Base-by-base conservation (phyloP, 2,888 invertebrate genomes). In the Diploptera punctata region DNA sequence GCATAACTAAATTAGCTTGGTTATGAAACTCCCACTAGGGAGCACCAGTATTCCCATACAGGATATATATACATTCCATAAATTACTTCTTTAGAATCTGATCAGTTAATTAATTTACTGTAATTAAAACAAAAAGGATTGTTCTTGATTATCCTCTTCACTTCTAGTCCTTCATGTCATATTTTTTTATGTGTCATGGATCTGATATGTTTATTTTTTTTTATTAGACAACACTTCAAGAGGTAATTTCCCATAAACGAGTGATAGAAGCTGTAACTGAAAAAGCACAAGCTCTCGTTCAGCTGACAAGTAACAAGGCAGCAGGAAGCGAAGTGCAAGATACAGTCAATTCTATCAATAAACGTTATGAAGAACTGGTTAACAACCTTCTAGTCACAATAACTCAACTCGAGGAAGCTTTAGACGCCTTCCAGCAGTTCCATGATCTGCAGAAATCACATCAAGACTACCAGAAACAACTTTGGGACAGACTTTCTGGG, bases 251-350 rank as follows among this genome's bases (percentile, higher is more conserved):
- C 0, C 94, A 98, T 80, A 97, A 97, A 81, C 87, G 96, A 77
- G 91, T 97, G 4, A 91, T 98, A 52, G 97, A 98, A 84, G 91
- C 93, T 4, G 91, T 97, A 1, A 92, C 92, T 7, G 97, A 97
- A 79, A 97, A 97, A 82, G 95, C 95, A 0, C 90, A 91, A 77
- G 87, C 87, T 19, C 81, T 91, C 5, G 61, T 70, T n/a, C 74
- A 70, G 38, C 24, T 72, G 60, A 71, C 69, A 0, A 61, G 65
- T 38, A 49, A 67, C 47, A 68, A 72, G 47, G 61, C 47, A 80
- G 86, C 85, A 38, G 87, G 87, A 76, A 85, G 82, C 60, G 84
- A 92, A 80, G 89, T 93, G 76, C 87, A 90, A 76, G 86, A 89
- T 26, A 91, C 90, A 21, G 88, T 94, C 10, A 87, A 88, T 75